Evolutionary conservation across 2,797 vertebrate species (phyloP).

Genomic region (Arnoldichthys spilopterus): DNA sequence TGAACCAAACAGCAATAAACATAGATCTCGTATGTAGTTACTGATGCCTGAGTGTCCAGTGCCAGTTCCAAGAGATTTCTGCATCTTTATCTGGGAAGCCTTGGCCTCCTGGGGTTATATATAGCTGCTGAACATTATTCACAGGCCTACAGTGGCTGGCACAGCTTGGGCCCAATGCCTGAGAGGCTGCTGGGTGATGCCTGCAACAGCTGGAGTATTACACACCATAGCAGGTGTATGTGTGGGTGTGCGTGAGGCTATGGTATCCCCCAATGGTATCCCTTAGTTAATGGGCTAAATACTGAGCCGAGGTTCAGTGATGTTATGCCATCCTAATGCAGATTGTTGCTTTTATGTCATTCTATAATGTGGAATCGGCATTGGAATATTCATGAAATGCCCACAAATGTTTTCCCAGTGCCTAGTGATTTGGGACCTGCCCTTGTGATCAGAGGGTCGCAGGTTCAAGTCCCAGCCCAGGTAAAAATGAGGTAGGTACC

Average conservation of each 20-base stretch:
- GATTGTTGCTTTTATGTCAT: too few species aligned
- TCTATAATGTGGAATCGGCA: not conserved
- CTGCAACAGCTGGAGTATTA: constrained; percentile 45
- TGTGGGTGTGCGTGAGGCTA: constrained; percentile 45
- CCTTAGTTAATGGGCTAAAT: not conserved
- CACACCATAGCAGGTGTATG: constrained; percentile 44
- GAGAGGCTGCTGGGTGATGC: not conserved
- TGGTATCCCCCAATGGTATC: constrained; percentile 1
- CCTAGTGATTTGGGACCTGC: not conserved
- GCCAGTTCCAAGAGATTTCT: not conserved
- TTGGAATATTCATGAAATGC: too few species aligned
- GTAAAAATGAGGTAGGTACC: too few species aligned
- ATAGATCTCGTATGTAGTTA: too few species aligned
- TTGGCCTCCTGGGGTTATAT: constrained; percentile 1
- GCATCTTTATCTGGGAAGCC: not conserved
- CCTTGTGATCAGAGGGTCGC: too few species aligned
- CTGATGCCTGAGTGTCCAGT: not conserved
- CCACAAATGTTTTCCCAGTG: too few species aligned
- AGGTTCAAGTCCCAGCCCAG: too few species aligned
- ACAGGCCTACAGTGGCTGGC: constrained; percentile 4
- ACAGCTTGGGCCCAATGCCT: not conserved
- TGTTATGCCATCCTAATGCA: not conserved
- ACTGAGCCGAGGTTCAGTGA: not conserved
- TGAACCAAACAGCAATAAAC: not conserved
- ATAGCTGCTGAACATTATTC: constrained; percentile 15